Conservation (phyloP, 2,888 invertebrate genomes). For the Drosophila paranaensis region DNA sequence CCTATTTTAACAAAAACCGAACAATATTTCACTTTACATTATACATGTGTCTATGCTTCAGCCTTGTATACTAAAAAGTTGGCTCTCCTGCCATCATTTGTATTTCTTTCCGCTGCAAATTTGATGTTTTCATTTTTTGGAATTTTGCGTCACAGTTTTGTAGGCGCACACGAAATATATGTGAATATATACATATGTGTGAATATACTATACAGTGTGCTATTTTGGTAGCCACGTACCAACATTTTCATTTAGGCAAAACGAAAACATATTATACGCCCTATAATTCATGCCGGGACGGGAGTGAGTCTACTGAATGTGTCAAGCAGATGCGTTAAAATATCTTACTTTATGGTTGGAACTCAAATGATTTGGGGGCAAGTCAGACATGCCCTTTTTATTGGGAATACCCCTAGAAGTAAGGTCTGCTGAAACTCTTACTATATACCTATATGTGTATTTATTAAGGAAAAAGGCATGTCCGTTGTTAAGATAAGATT, state of each 20-base stretch:
- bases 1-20: constrained; percentile 10
- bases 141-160: constrained; percentile 45
- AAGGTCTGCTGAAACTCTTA: not conserved
- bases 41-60: not conserved
- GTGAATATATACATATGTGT: not conserved
- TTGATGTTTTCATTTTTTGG: not conserved
- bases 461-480: constrained; percentile 1
- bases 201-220: constrained; percentile 31
- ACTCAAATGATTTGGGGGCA: constrained; percentile 38
- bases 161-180: constrained; percentile 8
- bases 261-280: constrained; percentile 16
- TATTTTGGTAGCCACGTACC: constrained; percentile 64
- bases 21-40: not conserved
- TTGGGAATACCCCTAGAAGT: not conserved
- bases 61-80: not conserved
- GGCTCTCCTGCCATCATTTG: constrained; percentile 4
- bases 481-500: constrained; percentile 30
- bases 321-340: constrained; percentile 5
- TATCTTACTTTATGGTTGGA: constrained; percentile 5
- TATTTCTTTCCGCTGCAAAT: constrained; percentile 12
- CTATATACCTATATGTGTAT: not conserved
- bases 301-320: not conserved
- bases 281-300: constrained; percentile 6
- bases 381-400: constrained; percentile 61
- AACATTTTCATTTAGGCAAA: constrained; percentile 38